Evolutionary conservation across 2,113 vertebrate species (phyloP).

Genomic region (Helogale parvula): DNA sequence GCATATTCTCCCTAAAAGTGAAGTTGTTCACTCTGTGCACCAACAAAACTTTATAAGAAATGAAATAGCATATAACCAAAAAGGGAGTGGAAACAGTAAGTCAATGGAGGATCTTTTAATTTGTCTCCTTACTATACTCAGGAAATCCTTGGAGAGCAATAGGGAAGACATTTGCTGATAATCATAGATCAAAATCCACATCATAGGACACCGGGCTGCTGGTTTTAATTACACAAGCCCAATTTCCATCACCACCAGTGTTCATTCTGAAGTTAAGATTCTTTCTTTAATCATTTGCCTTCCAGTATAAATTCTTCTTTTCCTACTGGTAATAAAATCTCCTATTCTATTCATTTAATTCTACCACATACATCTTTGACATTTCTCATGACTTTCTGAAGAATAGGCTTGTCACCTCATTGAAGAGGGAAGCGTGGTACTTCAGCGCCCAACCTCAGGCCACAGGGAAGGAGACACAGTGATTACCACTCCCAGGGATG

Average conservation of each 20-base stretch:
- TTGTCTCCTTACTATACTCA: not conserved
- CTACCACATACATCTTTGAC: not conserved
- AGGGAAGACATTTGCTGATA: not conserved
- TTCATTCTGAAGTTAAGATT: not conserved
- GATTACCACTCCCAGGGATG: slow-evolving; percentile 23
- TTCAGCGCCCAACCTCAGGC: not conserved
- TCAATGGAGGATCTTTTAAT: not conserved
- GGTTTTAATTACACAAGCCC: not conserved
- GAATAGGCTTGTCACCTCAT: not conserved
- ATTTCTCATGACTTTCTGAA: slow-evolving; percentile 4
- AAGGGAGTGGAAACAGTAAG: not conserved
- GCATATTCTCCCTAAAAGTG: not conserved
- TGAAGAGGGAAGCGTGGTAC: not conserved
- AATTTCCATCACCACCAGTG: not conserved
- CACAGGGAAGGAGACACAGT: not conserved
- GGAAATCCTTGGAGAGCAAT: not conserved
- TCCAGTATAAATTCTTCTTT: not conserved
- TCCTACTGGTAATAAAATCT: not conserved
- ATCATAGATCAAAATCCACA: not conserved
- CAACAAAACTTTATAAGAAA: not conserved
- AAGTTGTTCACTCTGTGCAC: not conserved
- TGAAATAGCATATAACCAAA: not conserved
- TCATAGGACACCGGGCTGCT: not conserved
- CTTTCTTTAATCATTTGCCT: not conserved
- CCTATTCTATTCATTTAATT: not conserved